Conservation (phyloP, 2,888 invertebrate genomes). For the Autographa pulchrina region DNA sequence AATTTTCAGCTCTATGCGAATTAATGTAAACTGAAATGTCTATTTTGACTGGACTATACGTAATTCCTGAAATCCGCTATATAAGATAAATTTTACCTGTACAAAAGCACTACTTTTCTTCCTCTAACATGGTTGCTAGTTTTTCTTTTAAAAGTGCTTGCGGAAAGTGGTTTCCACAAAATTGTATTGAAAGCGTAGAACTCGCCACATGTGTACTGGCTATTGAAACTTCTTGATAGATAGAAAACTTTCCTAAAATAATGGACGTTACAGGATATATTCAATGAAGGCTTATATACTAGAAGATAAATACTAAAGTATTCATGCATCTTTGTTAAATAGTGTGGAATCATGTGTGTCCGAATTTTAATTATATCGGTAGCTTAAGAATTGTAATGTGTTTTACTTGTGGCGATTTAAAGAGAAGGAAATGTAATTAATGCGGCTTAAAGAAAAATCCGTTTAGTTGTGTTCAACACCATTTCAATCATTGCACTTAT, state of each 20-base stretch:
- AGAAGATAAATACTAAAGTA: background rate
- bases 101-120: conserved; percentile 10
- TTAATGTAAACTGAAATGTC: too few species aligned
- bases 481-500: too few species aligned
- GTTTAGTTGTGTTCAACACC: too few species aligned
- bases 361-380: too few species aligned
- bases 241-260: conserved; percentile 19
- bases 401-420: too few species aligned
- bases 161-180: conserved; percentile 15
- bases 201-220: conserved; percentile 10
- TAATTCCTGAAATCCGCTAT: conserved; percentile 13
- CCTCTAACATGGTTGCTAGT: conserved; percentile 25
- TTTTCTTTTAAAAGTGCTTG: conserved; percentile 14
- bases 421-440: too few species aligned
- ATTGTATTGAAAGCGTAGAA: background rate
- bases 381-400: too few species aligned
- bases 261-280: background rate
- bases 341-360: too few species aligned
- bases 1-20: too few species aligned
- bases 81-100: conserved; percentile 24
- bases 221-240: conserved; percentile 20
- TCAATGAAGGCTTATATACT: background rate
- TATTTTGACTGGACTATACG: too few species aligned
- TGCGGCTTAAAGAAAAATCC: too few species aligned
- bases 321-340: background rate